Evolutionary conservation across 2,113 vertebrate genomes (phyloP).

Genomic region (Myiozetetes cayanensis): DNA sequence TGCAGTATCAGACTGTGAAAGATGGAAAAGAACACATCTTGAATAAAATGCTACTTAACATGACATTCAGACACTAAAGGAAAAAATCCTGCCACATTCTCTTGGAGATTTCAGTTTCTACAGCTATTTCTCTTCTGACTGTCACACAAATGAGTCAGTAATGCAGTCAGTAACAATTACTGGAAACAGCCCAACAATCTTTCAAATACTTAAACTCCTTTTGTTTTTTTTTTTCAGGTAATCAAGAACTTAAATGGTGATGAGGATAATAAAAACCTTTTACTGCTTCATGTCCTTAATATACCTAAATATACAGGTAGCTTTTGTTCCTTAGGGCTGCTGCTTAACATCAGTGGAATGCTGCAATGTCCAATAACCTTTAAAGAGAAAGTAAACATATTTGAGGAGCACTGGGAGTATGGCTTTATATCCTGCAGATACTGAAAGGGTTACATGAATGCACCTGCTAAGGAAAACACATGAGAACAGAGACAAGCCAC

Average conservation of each 20-base stretch:
- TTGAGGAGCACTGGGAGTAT: neutral
- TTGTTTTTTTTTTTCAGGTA: neutral
- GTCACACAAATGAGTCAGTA: constrained; percentile 28
- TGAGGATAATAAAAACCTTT: neutral
- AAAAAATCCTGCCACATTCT: constrained; percentile 15
- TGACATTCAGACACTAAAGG: constrained; percentile 12
- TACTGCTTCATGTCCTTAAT: neutral
- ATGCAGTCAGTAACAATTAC: constrained; percentile 39
- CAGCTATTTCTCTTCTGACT: constrained; percentile 22
- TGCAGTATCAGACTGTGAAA: neutral
- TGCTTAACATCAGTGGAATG: neutral
- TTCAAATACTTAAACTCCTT: neutral
- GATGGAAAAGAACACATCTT: constrained; percentile 6
- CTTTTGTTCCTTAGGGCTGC: neutral
- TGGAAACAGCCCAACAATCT: constrained; percentile 1
- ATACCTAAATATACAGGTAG: neutral
- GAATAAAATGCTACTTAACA: neutral
- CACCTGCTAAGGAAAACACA: constrained; percentile 1
- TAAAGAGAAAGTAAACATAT: neutral
- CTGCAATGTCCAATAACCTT: neutral
- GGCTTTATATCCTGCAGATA: neutral
- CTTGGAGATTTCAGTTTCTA: constrained; percentile 13
- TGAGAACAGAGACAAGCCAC: neutral
- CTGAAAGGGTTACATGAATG: constrained; percentile 3
- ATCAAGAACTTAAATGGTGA: neutral